These are phyloP conservation scores for Semotilus atromaculatus DNA, from an alignment of 2,797 vertebrate species.

Conservation along the genomic window DNA sequence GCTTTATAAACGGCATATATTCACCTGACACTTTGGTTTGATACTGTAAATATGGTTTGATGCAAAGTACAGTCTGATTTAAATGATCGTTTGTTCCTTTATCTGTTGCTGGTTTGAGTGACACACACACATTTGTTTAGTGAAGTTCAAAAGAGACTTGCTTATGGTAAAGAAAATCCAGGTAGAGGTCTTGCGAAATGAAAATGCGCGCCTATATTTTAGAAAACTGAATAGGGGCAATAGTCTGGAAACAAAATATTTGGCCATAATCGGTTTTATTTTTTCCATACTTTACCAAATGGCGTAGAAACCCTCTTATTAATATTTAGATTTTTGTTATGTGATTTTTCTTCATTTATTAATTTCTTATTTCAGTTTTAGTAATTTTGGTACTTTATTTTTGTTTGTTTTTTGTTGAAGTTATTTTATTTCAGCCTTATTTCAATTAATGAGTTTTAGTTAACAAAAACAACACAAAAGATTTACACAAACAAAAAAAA, in stretches of 20 bases:
- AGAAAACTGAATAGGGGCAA: not conserved
- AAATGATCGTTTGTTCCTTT: not conserved
- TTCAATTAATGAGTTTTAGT: not conserved
- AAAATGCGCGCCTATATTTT: not conserved
- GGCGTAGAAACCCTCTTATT: too few relatives aligned
- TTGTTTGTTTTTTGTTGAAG: not conserved
- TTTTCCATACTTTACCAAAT: too few relatives aligned
- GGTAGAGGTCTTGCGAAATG: not conserved
- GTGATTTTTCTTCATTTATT: not conserved
- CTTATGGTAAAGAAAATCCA: not conserved
- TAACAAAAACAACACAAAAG: not conserved
- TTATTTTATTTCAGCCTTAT: not conserved
- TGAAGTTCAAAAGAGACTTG: not conserved
- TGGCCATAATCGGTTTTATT: too few relatives aligned
- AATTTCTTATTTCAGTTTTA: not conserved
- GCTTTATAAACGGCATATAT: not conserved
- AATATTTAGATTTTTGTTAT: too few relatives aligned
- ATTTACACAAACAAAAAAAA: not conserved
- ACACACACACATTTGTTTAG: not conserved
- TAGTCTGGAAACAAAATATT: too few relatives aligned
- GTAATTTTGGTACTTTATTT: not conserved
- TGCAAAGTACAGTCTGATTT: not conserved
- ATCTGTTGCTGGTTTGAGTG: not conserved
- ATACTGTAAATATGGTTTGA: not conserved
- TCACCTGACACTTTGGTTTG: not conserved